Conservation (phyloP, 2,888 invertebrate genomes). For the Anorthoa munda region DNA sequence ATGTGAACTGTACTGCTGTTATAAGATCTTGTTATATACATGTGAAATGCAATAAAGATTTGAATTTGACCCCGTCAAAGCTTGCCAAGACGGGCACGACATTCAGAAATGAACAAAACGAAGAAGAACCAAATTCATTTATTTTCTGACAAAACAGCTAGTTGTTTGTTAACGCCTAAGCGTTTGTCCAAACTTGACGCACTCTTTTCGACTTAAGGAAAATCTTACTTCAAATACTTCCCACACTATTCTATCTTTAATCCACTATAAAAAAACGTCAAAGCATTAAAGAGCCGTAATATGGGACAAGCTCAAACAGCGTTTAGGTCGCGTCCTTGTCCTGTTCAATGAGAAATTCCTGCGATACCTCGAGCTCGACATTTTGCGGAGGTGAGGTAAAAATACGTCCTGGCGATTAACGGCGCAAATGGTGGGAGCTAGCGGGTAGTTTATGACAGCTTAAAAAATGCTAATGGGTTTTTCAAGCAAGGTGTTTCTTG, state of each 20-base stretch:
- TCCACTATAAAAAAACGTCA: constrained; percentile 9
- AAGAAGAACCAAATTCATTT: too few relatives aligned
- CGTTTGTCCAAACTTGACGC: background rate
- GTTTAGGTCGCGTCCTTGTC: constrained; percentile 56
- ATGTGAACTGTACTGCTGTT: too few relatives aligned
- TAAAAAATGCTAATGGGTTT: background rate
- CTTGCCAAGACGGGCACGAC: too few relatives aligned
- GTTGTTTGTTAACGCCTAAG: background rate
- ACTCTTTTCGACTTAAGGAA: background rate
- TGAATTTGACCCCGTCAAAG: too few relatives aligned
- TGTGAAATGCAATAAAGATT: too few relatives aligned
- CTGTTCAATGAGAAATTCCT: constrained; percentile 81
- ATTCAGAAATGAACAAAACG: too few relatives aligned
- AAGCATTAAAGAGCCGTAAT: constrained; percentile 33
- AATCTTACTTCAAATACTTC: background rate
- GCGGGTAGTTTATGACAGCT: background rate
- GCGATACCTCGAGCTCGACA: constrained; percentile 74
- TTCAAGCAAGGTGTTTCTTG: too few relatives aligned
- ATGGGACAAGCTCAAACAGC: constrained; percentile 58
- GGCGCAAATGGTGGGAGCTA: constrained; percentile 55
- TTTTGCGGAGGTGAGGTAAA: constrained; percentile 75
- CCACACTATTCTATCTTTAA: background rate
- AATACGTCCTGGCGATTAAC: constrained; percentile 72
- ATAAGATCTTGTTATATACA: too few relatives aligned
- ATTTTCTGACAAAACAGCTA: background rate